Base-by-base conservation (phyloP, 1,140 invertebrate genomes). In the Aphaenogaster rudis region DNA sequence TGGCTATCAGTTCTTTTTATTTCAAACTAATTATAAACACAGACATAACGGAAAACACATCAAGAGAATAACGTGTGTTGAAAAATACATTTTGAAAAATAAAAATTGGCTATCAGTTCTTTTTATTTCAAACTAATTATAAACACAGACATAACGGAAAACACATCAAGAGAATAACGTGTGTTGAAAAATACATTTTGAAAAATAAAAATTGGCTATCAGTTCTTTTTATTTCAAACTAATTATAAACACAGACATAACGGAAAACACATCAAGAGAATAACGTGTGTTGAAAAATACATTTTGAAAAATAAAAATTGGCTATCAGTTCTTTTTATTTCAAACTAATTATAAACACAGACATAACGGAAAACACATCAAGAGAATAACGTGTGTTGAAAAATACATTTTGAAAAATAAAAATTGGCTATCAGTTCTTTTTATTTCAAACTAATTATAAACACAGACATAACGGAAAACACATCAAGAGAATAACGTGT, bases 371-470 rank as follows among this genome's bases (percentile, higher is more conserved):
- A n/a, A n/a, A n/a, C n/a, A n/a, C n/a, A n/a, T n/a, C n/a, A n/a
- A n/a, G 36, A 42, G 3, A 66, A 61, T 61, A 61, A 61, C 17
- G 3, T 61, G 57, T 8, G 13, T 45, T 48, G 5, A 4, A 69
- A 11, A 69, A 48, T 42, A 28, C 11, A 69, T 69, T 67, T 21
- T 45, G 1, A 28, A 9, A 5, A 61, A 1, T 61, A 61, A 11
- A 61, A 45, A 21, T 66, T 66, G 1, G 8, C 36, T 11, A n/a
- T 9, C 9, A 0, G 1, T 67, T 5, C 4, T 45, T 67, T 45
- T 67, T 67, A 67, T 67, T 67, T 67, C 28, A 7, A 67, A 45
- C 48, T 21, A 45, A 45, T 21, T n/a, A 21, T 42, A n/a, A 67
- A 42, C 11, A 61, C 57, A 61, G n/a, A 61, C 28, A 21, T 66